phyloP scores from a whole-genome alignment of 2,113 vertebrate genomes.

The Pangasianodon hypophthalmus region DNA sequence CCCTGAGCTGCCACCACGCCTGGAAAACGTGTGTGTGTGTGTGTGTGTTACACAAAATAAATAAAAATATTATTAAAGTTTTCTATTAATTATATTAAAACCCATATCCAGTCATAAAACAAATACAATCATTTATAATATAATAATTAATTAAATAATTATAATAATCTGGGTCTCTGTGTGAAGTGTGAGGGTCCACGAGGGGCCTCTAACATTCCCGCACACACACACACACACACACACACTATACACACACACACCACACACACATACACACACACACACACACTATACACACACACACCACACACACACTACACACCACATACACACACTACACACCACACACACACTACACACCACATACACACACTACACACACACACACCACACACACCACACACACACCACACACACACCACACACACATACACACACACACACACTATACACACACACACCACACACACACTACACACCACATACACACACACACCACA shows the following conservation, averaged over 20 bases:
- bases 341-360: background rate
- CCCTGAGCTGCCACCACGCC: background rate
- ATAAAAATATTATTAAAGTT: background rate
- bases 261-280: no score
- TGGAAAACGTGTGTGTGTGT: background rate
- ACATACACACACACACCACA: background rate
- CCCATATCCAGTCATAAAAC: background rate
- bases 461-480: no score
- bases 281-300: background rate
- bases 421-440: background rate
- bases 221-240: background rate
- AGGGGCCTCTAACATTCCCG: background rate
- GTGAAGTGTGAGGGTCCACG: background rate
- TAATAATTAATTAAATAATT: background rate
- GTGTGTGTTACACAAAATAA: background rate
- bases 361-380: background rate
- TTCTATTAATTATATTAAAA: background rate
- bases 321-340: background rate
- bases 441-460: background rate
- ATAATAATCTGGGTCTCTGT: background rate
- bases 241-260: conserved; percentile 23
- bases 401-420: conserved; percentile 1
- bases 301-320: conserved; percentile 6
- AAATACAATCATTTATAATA: background rate
- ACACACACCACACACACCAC: background rate